Evolutionary conservation across 2,797 vertebrate species (phyloP).

Genomic region (Pipistrellus kuhlii): DNA sequence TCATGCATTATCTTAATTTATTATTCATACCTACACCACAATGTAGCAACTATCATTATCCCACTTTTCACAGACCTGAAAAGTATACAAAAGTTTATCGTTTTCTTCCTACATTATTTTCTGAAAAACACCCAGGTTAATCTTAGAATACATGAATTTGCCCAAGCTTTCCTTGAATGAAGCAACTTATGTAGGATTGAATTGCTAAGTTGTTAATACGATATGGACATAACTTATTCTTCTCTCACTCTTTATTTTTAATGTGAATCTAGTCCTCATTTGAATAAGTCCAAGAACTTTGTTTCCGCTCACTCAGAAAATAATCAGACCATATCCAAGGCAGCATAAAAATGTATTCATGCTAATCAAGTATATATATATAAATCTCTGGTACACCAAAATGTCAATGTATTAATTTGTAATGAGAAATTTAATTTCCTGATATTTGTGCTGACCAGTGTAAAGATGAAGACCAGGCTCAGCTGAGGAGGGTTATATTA

Average conservation of each 20-base stretch:
- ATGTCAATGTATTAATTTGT: not conserved
- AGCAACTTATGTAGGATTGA: not conserved
- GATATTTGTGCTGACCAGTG: not conserved
- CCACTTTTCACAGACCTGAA: not conserved
- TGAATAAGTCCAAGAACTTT: not conserved
- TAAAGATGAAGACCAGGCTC: not conserved
- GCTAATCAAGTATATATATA: not conserved
- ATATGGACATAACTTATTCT: not conserved
- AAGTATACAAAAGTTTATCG: not conserved
- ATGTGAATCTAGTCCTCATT: not conserved
- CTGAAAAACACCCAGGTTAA: not conserved
- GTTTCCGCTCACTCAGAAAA: not conserved
- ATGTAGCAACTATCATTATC: not conserved
- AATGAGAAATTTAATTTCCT: constrained; percentile 9
- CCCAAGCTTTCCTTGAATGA: constrained; percentile 18
- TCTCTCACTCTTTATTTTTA: not conserved
- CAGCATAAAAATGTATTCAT: not conserved
- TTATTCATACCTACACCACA: not conserved
- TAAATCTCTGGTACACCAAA: not conserved
- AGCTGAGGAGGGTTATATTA: not conserved
- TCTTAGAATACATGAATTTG: not conserved
- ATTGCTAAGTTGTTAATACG: not conserved
- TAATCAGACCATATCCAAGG: not conserved
- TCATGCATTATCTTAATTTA: not conserved
- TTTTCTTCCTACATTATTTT: not conserved